Conservation (phyloP, 2,888 invertebrate genomes). For the Gymnoscelis rufifasciata region DNA sequence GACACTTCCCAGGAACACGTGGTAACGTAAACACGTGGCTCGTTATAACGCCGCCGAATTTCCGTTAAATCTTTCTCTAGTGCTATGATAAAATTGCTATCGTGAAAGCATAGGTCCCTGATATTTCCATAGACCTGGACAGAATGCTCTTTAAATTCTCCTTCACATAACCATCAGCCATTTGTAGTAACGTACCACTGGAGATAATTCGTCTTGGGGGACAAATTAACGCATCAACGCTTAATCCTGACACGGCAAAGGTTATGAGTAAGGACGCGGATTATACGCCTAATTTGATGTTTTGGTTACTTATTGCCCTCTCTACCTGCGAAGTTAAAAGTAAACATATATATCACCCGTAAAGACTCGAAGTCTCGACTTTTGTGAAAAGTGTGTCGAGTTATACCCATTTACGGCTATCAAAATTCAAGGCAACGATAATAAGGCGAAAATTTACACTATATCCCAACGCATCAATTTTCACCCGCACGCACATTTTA, state of each 20-base stretch:
- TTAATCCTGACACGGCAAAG: constrained; percentile 28
- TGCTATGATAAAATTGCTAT: background rate
- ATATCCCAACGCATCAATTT: constrained; percentile 60
- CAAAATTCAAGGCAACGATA: constrained; percentile 57
- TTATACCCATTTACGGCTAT: constrained; percentile 42
- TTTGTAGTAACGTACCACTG: constrained; percentile 9
- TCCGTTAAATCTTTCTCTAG: background rate
- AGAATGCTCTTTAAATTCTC: no score
- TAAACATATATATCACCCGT: constrained; percentile 18
- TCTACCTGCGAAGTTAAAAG: constrained; percentile 18
- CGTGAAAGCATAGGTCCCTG: no score
- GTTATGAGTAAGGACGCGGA: constrained; percentile 26
- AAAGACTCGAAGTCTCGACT: constrained; percentile 16
- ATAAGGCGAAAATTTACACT: constrained; percentile 63
- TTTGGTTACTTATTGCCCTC: constrained; percentile 18
- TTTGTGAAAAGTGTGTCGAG: constrained; percentile 42
- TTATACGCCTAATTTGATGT: constrained; percentile 29
- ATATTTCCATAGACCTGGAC: no score
- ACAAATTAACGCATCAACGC: constrained; percentile 27
- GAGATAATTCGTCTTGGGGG: constrained; percentile 13
- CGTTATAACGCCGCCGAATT: background rate
- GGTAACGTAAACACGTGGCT: constrained; percentile 2
- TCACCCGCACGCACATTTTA: constrained; percentile 60
- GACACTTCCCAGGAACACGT: constrained; percentile 5
- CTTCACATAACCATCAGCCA: background rate